Evolutionary conservation across 2,797 vertebrate species (phyloP).

Genomic region (Cuculus canorus): DNA sequence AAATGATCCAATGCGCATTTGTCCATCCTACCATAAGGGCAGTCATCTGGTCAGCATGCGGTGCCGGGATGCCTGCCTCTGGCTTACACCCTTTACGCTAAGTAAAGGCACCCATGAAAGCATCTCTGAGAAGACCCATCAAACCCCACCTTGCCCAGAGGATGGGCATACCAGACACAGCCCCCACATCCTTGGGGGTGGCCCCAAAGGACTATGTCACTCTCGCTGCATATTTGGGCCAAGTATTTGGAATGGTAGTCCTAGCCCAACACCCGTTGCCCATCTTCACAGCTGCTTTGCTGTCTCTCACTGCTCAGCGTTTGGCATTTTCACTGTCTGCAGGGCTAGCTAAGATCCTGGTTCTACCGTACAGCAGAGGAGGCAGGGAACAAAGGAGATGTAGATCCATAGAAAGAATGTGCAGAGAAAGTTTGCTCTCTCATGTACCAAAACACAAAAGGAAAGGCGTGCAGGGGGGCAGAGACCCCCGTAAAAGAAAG

Average conservation of each 20-base stretch:
- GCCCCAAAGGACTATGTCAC: neutral
- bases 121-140: neutral
- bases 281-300: neutral
- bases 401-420: neutral
- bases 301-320: neutral
- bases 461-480: neutral
- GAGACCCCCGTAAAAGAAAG: neutral
- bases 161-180: neutral
- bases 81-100: too few relatives aligned
- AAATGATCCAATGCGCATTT: neutral
- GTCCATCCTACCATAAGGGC: neutral
- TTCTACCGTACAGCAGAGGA: neutral
- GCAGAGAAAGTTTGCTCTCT: neutral
- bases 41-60: neutral
- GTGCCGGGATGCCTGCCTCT: neutral
- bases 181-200: neutral
- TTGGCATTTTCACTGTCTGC: neutral
- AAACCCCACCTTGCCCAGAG: neutral
- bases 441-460: neutral
- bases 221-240: neutral
- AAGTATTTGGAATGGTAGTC: neutral
- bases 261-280: neutral
- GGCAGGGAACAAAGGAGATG: neutral
- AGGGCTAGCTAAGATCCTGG: neutral
- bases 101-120: neutral